Percentiles rank a stretch among this genome's conserved stretches.
phyloP scores from a whole-genome alignment of 2,888 invertebrate species.

The Epinotia nisella region DNA sequence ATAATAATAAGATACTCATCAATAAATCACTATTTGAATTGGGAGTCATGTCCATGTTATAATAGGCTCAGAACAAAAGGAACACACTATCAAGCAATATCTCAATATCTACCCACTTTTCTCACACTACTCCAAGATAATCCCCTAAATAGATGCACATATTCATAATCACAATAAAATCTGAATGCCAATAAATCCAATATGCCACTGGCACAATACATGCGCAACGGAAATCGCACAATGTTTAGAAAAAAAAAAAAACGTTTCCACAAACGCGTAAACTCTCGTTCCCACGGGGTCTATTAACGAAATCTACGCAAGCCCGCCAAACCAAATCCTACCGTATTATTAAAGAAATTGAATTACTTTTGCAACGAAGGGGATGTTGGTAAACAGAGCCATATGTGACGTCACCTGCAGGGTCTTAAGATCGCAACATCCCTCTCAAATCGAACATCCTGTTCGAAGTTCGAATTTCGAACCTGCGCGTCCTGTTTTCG shows the following conservation, averaged over 20 bases:
- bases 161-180: constrained; percentile 49
- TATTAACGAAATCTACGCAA: constrained; percentile 45
- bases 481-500: constrained; percentile 72
- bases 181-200: constrained; percentile 53
- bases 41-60: constrained; percentile 3
- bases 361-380: constrained; percentile 48
- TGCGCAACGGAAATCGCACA: constrained; percentile 61
- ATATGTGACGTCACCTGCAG: constrained; percentile 73
- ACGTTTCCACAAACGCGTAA: constrained; percentile 76
- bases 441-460: constrained; percentile 76
- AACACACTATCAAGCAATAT: constrained; percentile 29
- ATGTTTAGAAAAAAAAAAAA: constrained; percentile 60
- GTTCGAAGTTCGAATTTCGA: constrained; percentile 65
- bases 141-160: constrained; percentile 52
- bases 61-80: neutral
- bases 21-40: neutral
- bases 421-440: constrained; percentile 81
- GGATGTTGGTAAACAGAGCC: constrained; percentile 48
- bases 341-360: constrained; percentile 46
- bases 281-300: constrained; percentile 75
- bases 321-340: constrained; percentile 28
- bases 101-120: constrained; percentile 23
- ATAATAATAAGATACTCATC: constrained; percentile 11
- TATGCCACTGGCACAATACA: constrained; percentile 61
- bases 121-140: constrained; percentile 39